A percentile compares a stretch with the other conserved stretches of the same genome.
Conservation (phyloP, 2,888 invertebrate genomes). For the Polymixis lichenea region DNA sequence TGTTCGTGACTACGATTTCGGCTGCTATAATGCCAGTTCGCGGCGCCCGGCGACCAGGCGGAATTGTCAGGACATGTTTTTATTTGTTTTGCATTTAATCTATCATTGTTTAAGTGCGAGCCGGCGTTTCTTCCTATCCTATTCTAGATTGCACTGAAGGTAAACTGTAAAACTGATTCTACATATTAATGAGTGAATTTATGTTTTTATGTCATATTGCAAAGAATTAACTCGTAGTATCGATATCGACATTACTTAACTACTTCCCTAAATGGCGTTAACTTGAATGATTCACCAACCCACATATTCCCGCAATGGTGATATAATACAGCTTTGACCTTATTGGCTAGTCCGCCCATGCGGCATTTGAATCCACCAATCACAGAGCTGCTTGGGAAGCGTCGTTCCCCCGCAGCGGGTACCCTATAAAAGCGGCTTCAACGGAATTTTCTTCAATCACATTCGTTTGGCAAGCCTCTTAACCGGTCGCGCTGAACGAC, state of each 20-base stretch:
- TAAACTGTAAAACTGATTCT: too few species aligned
- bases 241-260: constrained; percentile 56
- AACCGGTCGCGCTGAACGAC: constrained; percentile 92
- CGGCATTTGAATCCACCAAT: constrained; percentile 88
- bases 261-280: constrained; percentile 70
- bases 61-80: too few species aligned
- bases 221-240: not conserved
- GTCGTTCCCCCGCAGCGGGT: constrained; percentile 87
- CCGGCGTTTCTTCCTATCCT: too few species aligned
- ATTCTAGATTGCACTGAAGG: too few species aligned
- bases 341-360: constrained; percentile 87
- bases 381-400: constrained; percentile 79
- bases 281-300: constrained; percentile 81
- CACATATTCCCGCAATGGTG: constrained; percentile 89
- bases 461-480: constrained; percentile 93
- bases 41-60: too few species aligned
- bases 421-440: constrained; percentile 90
- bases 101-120: too few species aligned
- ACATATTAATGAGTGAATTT: not conserved
- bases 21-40: too few species aligned
- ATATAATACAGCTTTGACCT: constrained; percentile 85
- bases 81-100: too few species aligned
- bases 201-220: not conserved
- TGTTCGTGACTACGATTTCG: too few species aligned
- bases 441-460: constrained; percentile 85